A percentile compares a stretch with the other conserved stretches of the same genome.
These are phyloP conservation scores for Araneus ventricosus DNA, from an alignment of 1,140 invertebrate species.

Conservation along the genomic window DNA sequence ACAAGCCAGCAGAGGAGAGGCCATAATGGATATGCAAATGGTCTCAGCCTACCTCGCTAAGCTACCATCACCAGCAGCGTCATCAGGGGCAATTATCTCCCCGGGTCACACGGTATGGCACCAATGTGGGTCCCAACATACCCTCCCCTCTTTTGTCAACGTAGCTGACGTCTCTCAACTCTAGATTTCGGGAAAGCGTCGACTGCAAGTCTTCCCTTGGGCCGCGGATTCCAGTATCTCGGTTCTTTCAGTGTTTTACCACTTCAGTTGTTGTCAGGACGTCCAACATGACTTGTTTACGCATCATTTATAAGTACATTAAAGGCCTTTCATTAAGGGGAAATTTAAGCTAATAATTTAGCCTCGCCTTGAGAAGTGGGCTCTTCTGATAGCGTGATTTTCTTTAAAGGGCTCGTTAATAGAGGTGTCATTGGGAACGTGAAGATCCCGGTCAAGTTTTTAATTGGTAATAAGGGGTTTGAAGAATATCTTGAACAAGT, in stretches of 20 bases:
- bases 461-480: neutral
- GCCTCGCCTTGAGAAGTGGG: constrained; percentile 6
- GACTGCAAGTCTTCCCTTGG: neutral
- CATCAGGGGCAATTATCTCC: constrained; percentile 34
- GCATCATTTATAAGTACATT: constrained; percentile 33
- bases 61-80: constrained; percentile 2
- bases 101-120: neutral
- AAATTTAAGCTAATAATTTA: constrained; percentile 16
- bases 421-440: neutral
- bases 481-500: neutral
- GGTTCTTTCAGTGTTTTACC: constrained; percentile 29
- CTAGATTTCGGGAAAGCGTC: neutral
- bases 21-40: constrained; percentile 43
- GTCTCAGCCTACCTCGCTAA: neutral
- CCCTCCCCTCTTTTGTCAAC: constrained; percentile 29
- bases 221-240: neutral
- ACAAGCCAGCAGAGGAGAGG: neutral
- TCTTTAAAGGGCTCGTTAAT: constrained; percentile 21
- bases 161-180: neutral
- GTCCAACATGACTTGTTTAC: constrained; percentile 14
- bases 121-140: neutral
- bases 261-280: constrained; percentile 14
- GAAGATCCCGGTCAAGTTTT: constrained; percentile 6
- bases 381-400: neutral
- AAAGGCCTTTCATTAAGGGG: neutral